Conservation (phyloP, 2,797 vertebrate genomes). For the Leucoraja ocellata region DNA sequence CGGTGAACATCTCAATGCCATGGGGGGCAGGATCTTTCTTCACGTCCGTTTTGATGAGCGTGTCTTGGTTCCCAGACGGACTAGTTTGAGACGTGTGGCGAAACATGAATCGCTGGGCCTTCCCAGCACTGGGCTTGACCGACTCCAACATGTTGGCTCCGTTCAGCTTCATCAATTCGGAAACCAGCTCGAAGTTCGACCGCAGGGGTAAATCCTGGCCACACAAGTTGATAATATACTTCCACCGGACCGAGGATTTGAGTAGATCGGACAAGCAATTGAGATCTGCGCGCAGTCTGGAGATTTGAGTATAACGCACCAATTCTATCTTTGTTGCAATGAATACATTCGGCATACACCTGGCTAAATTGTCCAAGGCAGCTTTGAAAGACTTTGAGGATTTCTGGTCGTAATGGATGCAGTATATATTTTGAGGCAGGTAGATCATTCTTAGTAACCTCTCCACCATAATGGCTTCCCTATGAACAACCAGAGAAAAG, state of each 20-base stretch:
- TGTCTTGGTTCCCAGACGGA: conserved; percentile 64
- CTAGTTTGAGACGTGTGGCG: conserved; percentile 66
- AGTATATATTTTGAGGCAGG: conserved; percentile 76
- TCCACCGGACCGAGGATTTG: conserved; percentile 71
- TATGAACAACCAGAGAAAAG: conserved; percentile 82
- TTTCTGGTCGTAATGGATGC: conserved; percentile 84
- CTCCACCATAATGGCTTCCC: conserved; percentile 77
- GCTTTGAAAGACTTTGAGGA: conserved; percentile 65
- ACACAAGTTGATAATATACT: conserved; percentile 83
- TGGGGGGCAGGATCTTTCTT: conserved; percentile 69
- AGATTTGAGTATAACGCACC: conserved; percentile 79
- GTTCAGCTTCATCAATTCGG: conserved; percentile 68
- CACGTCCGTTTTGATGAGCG: conserved; percentile 66
- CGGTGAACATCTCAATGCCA: conserved; percentile 73
- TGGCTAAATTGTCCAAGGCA: conserved; percentile 71
- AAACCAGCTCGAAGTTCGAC: conserved; percentile 73
- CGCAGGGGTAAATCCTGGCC: conserved; percentile 87
- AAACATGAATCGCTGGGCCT: conserved; percentile 73
- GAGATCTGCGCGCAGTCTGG: conserved; percentile 81
- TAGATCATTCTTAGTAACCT: conserved; percentile 79
- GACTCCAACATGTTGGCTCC: conserved; percentile 83
- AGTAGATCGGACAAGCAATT: conserved; percentile 83
- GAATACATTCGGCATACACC: conserved; percentile 76
- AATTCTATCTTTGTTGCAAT: conserved; percentile 75
- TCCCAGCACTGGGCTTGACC: conserved; percentile 64